Evolutionary conservation across 1,140 invertebrate species (phyloP), one percentile per base, ranked within the genome.

Genomic region (Laodelphax striatellus): DNA sequence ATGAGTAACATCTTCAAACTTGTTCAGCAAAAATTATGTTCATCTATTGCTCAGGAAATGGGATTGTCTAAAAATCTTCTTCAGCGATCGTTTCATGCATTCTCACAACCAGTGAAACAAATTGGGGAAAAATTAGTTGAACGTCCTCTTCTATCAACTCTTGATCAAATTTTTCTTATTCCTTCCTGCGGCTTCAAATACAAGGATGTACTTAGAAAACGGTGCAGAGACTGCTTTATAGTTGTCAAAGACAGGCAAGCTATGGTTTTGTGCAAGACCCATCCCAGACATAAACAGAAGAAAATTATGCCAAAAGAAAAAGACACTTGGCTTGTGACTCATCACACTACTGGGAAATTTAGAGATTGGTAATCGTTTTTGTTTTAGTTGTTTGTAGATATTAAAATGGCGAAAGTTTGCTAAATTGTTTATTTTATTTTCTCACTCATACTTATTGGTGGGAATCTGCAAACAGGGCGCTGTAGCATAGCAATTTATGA

Each of bases 221-320:
- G 88, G 24, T 92, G 88, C 69, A 84, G 82, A 71, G 82, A 83
- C 63, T 92, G 88, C 66, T 86, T 84, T 66, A 80, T 86, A 68
- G 79, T 86, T n/a, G 73, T 76, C 44, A 73, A 81, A 58, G 76
- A 88, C 68, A 79, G 84, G 60, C 75, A 84, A 31, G 68, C 81
- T 63, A 86, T 83, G 73, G 80, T 88, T 43, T 80, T 86, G 55
- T 92, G 88, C 67, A 80, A 82, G 64, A 81, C 78, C 19, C 80
- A 85, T 70, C 83, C 84, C 38, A 73, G 87, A 55, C 88, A 91
- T 66, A 91, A 91, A 67, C 86, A 89, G 75, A 84, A 82, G 77
- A 70, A 80, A 34, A 85, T 80, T 73, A 76, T 80, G 56, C 72
- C 77, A 57, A 77, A 80, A 62, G 80, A 78, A 41, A 76, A 77